phyloP scores from a whole-genome alignment of 2,113 vertebrate genomes.

The Onychostoma macrolepis region DNA sequence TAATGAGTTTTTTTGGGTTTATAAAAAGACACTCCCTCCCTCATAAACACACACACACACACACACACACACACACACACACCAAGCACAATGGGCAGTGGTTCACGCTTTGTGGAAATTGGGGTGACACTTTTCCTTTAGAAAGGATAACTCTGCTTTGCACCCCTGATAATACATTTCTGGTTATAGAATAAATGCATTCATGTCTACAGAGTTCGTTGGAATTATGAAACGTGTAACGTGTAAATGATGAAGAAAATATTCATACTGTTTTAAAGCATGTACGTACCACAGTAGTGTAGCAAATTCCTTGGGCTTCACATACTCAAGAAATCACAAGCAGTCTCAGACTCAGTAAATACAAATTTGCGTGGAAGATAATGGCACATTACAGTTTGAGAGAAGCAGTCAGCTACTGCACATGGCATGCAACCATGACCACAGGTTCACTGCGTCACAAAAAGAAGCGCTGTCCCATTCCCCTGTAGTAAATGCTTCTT shows the following conservation, averaged over 20 bases:
- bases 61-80: constrained; percentile 16
- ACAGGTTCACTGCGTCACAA: background rate
- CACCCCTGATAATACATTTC: background rate
- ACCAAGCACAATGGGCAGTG: constrained; percentile 6
- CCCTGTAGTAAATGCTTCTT: background rate
- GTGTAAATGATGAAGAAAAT: background rate
- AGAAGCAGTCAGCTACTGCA: background rate
- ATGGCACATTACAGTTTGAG: background rate
- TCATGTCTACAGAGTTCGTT: background rate
- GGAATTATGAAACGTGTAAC: background rate
- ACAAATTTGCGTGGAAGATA: constrained; percentile 5
- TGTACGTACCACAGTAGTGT: background rate
- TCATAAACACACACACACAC: background rate
- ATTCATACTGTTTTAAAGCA: background rate
- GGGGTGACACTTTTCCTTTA: constrained; percentile 22
- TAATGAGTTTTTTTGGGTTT: background rate
- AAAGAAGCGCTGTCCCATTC: background rate
- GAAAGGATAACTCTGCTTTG: constrained; percentile 3
- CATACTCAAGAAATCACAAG: background rate
- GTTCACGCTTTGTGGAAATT: constrained; percentile 35
- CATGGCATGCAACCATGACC: constrained; percentile 14
- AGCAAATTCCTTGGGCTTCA: background rate
- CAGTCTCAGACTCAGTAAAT: background rate
- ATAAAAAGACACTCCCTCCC: constrained; percentile 17
- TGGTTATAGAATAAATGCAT: background rate